A percentile compares a stretch with the other conserved stretches of the same genome.
Conservation (phyloP, 1,140 invertebrate genomes). For the Pseudomyrmex pallidus region DNA sequence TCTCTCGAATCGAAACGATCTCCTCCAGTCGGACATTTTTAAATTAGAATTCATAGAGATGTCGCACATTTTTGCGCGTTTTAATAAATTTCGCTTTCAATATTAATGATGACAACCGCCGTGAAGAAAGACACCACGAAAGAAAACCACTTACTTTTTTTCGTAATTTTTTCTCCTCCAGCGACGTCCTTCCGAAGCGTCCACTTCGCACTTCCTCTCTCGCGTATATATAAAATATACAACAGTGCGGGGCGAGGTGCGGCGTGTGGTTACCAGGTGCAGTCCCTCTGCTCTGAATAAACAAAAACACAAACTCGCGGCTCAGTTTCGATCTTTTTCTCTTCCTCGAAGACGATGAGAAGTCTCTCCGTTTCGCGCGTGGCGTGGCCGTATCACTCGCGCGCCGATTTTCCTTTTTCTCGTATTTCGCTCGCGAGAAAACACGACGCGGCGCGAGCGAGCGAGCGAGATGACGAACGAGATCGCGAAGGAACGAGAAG, state of each 20-base stretch:
- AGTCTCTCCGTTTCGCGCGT: conserved; percentile 22
- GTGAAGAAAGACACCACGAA: not conserved
- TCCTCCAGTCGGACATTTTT: not conserved
- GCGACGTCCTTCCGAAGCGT: conserved; percentile 41
- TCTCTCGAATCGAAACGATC: not conserved
- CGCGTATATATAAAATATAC: not conserved
- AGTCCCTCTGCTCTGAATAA: conserved; percentile 60
- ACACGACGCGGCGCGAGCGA: conserved; percentile 18
- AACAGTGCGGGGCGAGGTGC: not conserved
- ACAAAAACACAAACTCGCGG: conserved; percentile 70
- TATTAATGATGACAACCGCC: not conserved
- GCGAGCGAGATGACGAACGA: conserved; percentile 26
- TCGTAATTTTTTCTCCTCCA: not conserved
- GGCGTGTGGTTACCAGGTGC: conserved; percentile 39
- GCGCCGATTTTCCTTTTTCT: conserved; percentile 34
- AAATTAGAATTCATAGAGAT: not conserved
- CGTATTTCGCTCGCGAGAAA: conserved; percentile 25
- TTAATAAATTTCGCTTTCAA: not conserved
- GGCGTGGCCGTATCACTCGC: conserved; percentile 61
- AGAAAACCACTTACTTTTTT: conserved; percentile 27
- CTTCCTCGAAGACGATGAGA: conserved; percentile 1
- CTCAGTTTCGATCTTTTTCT: conserved; percentile 51
- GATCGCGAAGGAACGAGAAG: conserved; percentile 11
- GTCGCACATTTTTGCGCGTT: not conserved
- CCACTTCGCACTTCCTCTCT: conserved; percentile 39